Evolutionary conservation across 1,140 invertebrate species (phyloP).

Genomic region (Trachelipus rathkii): DNA sequence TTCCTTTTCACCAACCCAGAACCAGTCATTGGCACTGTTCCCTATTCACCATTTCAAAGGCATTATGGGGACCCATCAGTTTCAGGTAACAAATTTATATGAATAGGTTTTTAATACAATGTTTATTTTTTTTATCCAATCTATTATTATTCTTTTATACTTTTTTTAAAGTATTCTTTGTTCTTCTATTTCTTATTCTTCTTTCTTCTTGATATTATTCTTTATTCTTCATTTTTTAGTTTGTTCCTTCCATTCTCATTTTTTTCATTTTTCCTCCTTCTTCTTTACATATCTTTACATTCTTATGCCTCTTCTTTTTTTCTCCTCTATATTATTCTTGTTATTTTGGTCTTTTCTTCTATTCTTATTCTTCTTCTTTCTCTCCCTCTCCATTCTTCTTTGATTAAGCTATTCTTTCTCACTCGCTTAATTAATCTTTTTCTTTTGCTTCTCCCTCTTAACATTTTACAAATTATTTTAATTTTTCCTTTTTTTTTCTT

Average conservation of each 20-base stretch:
- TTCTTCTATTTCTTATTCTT: no score
- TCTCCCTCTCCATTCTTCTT: not conserved
- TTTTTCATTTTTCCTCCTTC: not conserved
- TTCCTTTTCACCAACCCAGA: slow-evolving; percentile 2
- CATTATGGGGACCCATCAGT: not conserved
- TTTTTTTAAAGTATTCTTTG: no score
- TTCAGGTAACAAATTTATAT: not conserved
- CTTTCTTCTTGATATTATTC: no score
- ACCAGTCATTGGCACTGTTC: not conserved
- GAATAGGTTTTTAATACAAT: no score
- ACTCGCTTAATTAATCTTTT: not conserved
- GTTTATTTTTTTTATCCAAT: no score
- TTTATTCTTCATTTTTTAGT: no score
- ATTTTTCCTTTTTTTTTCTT: not conserved
- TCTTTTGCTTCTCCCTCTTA: not conserved
- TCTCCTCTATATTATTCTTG: no score
- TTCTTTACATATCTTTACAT: not conserved
- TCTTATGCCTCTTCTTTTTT: not conserved
- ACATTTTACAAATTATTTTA: no score
- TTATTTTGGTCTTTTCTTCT: not conserved
- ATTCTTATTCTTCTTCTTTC: not conserved
- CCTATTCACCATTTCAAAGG: not conserved
- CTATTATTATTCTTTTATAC: no score
- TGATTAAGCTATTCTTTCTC: no score
- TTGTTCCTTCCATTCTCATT: no score